Evolutionary conservation across 2,797 vertebrate genomes (phyloP), one percentile per base, ranked within the genome.

Genomic region (Telmatherina bonti): DNA sequence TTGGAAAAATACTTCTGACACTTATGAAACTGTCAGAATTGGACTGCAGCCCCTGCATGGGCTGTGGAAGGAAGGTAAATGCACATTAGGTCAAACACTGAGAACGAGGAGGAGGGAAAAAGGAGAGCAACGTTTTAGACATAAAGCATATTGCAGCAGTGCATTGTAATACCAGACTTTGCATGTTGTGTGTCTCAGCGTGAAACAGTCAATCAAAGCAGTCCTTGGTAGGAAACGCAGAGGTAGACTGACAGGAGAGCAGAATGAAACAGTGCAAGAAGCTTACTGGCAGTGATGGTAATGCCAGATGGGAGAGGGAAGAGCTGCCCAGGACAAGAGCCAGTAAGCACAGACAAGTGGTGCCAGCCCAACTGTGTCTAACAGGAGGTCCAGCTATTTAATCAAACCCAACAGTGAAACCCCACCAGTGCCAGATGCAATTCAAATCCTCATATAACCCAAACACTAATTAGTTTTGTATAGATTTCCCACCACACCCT

Each of bases 321-420:
- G 86, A 84, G 83, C 86, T 62, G 84, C 89, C 88, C 91, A 91
- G 88, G 89, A 93, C 91, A 93, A 83, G 68, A 81, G 92, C 91
- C 93, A 90, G 85, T 86, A 88, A 89, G 91, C 90, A 89, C 86
- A 91, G 91, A 91, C 79, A 79, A 91, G 90, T 75, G 67, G 72
- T 93, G 93, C 93, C 92, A 94, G 79, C 89, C 91, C 92, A 91
- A 94, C 91, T 94, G 93, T 93, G 91, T 93, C 90, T 87, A 90
- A 93, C 93, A 94, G 93, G 92, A 91, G 92, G 93, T 92, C 90
- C 91, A 80, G 89, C 91, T 88, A 91, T 93, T 94, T 94, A 93
- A 94, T 94, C 92, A 94, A 93, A 93, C 87, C 88, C 90, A 92
- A 88, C 91, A 88, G 82, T 88, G 86, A 94, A 91, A 91, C 90